These are phyloP conservation scores for Microplitis manilae DNA, from an alignment of 2,888 invertebrate species.

Conservation along the genomic window DNA sequence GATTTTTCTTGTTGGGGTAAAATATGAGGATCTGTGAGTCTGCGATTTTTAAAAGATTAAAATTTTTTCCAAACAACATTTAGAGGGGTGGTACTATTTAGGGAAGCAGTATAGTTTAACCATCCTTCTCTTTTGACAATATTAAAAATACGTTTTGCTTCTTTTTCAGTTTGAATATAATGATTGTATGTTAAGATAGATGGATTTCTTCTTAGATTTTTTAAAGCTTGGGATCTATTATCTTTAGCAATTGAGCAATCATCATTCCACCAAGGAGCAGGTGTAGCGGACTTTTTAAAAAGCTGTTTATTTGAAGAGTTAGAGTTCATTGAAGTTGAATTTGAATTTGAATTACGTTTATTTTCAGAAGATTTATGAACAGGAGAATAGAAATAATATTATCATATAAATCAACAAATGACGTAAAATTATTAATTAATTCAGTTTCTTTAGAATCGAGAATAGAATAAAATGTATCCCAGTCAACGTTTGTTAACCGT, in stretches of 20 bases:
- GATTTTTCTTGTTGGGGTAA: too few species aligned
- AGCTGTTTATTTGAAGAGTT: too few species aligned
- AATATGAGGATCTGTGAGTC: too few species aligned
- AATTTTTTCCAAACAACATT: neutral
- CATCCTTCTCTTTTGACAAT: neutral
- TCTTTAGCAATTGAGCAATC: neutral
- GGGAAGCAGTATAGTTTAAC: neutral
- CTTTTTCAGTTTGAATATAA: neutral
- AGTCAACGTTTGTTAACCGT: constrained; percentile 21
- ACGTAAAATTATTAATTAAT: neutral
- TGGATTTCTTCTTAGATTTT: neutral
- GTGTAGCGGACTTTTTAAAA: neutral
- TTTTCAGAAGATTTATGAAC: too few species aligned
- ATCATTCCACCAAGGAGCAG: constrained; percentile 19
- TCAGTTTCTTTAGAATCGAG: neutral
- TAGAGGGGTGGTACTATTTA: neutral
- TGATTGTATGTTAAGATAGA: neutral
- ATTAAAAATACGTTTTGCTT: neutral
- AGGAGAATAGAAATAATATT: too few species aligned
- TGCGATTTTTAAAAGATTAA: neutral
- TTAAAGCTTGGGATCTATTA: neutral
- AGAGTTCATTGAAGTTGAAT: too few species aligned
- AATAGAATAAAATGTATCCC: constrained; percentile 6
- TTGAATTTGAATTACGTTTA: too few species aligned
- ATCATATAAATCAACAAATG: too few species aligned